phyloP scores from a whole-genome alignment of 2,888 invertebrate species.

The Lochmaea capreae region DNA sequence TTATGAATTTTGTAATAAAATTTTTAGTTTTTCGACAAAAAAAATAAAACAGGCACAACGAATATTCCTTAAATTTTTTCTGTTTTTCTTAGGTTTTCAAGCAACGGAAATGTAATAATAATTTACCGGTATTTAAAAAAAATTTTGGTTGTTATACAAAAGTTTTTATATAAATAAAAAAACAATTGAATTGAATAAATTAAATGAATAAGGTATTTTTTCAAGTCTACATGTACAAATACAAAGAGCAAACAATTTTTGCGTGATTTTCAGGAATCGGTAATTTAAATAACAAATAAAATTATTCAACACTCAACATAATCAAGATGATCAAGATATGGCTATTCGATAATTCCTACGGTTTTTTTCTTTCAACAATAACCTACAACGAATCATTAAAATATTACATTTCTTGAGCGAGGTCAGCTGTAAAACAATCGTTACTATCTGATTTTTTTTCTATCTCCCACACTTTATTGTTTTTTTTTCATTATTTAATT shows the following conservation, averaged over 20 bases:
- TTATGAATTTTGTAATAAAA: no score
- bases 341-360: conserved; percentile 13
- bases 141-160: no score
- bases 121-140: no score
- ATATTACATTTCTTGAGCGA: conserved; percentile 28
- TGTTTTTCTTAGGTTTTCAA: no score
- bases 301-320: background rate
- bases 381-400: conserved; percentile 12
- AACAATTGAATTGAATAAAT: no score
- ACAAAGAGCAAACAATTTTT: conserved; percentile 1
- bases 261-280: background rate
- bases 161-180: background rate
- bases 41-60: no score
- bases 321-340: background rate
- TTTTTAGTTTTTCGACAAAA: no score
- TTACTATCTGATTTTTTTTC: conserved; percentile 13
- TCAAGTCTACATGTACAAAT: no score
- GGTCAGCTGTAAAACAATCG: conserved; percentile 23
- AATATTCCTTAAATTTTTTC: no score
- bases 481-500: conserved; percentile 20
- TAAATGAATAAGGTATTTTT: no score
- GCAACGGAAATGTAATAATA: no score
- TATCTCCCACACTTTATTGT: conserved; percentile 35
- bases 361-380: conserved; percentile 24
- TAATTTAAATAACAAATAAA: conserved; percentile 6